Evolutionary conservation across 2,113 vertebrate species (phyloP).

Genomic region (Chaetorhynchus papuensis): DNA sequence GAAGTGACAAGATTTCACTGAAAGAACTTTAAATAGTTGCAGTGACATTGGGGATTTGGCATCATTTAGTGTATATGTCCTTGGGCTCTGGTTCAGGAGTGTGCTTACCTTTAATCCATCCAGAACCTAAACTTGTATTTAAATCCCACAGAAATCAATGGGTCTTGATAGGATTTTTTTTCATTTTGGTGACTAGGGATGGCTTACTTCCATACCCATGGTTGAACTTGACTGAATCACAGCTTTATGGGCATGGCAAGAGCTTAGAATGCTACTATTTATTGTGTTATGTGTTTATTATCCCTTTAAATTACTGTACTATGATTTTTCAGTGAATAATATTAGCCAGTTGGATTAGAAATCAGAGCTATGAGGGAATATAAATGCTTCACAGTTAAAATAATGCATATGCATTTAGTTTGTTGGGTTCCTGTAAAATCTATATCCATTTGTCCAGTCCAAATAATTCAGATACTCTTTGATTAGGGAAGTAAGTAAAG

Average conservation of each 20-base stretch:
- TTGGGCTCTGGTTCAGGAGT: background rate
- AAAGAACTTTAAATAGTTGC: background rate
- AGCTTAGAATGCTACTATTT: background rate
- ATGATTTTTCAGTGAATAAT: conserved; percentile 33
- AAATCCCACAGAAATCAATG: background rate
- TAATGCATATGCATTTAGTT: conserved; percentile 45
- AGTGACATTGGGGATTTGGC: background rate
- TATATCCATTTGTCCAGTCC: conserved; percentile 46
- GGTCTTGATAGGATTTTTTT: background rate
- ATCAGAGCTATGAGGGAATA: conserved; percentile 19
- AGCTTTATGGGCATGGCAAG: background rate
- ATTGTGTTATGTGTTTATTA: conserved; percentile 42
- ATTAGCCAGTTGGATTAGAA: conserved; percentile 35
- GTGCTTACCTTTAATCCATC: background rate
- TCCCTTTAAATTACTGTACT: conserved; percentile 21
- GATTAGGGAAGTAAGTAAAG: conserved; percentile 57
- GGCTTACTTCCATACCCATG: background rate
- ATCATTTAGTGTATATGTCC: background rate
- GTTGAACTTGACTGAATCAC: conserved; percentile 3
- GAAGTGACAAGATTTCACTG: background rate
- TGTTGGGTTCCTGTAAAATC: conserved; percentile 54
- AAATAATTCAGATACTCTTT: conserved; percentile 47
- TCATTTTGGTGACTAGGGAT: background rate
- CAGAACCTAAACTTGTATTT: background rate
- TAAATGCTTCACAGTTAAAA: conserved; percentile 45